phyloP scores from a whole-genome alignment of 2,113 vertebrate genomes.

The Rhombomys opimus region DNA sequence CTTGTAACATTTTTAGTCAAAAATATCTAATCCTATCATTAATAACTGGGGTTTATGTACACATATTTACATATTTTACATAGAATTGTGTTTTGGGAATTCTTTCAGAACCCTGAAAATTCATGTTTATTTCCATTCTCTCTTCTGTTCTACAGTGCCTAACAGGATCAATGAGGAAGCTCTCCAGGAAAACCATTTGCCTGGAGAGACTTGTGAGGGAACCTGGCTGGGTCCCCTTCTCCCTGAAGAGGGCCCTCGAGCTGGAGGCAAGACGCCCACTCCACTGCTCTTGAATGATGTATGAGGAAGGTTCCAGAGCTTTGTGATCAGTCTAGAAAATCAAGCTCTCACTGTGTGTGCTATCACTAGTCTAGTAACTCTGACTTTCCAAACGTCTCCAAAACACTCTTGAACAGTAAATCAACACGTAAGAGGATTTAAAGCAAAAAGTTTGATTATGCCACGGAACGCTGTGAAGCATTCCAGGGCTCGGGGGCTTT shows the following conservation, averaged over 20 bases:
- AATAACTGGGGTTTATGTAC: not conserved
- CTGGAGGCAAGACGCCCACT: not conserved
- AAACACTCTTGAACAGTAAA: slow-evolving; percentile 28
- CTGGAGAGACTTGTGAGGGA: not conserved
- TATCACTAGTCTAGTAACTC: not conserved
- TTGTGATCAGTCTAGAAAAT: slow-evolving; percentile 22
- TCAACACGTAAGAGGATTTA: not conserved
- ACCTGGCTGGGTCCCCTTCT: slow-evolving; percentile 39
- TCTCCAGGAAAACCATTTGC: not conserved
- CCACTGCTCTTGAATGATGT: not conserved
- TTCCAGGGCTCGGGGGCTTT: not conserved
- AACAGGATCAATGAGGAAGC: not conserved
- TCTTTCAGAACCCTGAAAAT: slow-evolving; percentile 3
- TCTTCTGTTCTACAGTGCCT: not conserved
- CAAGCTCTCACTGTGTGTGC: not conserved
- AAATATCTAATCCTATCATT: slow-evolving; percentile 8
- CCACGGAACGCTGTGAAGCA: not conserved
- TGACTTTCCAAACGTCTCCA: slow-evolving; percentile 16
- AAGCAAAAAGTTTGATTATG: slow-evolving; percentile 18
- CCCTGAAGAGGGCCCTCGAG: not conserved
- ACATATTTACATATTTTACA: not conserved
- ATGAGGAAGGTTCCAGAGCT: not conserved
- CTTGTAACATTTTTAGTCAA: not conserved
- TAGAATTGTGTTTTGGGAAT: slow-evolving; percentile 18
- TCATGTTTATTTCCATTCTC: not conserved